phyloP scores from a whole-genome alignment of 1,140 invertebrate genomes.

The Scaptomyza montana region DNA sequence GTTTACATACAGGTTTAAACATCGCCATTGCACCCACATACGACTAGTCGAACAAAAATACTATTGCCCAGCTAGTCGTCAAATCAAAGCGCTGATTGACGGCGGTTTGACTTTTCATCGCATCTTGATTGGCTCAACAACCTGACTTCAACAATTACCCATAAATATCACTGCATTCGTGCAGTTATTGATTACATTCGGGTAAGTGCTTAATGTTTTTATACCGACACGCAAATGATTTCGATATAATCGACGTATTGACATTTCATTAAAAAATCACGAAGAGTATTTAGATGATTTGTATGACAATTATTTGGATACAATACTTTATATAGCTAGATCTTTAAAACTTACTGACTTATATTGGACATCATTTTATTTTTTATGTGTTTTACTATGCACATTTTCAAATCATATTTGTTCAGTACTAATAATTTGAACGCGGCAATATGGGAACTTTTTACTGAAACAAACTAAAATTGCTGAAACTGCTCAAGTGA shows the following conservation, averaged over 20 bases:
- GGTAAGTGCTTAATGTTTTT: slow-evolving; percentile 11
- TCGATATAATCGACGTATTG: background rate
- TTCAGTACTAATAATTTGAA: too few species aligned
- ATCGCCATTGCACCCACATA: slow-evolving; percentile 23
- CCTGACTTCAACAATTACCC: slow-evolving; percentile 14
- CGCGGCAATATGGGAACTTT: too few species aligned
- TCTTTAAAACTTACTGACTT: too few species aligned
- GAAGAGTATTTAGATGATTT: background rate
- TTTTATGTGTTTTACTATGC: background rate
- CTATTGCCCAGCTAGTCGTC: slow-evolving; percentile 4
- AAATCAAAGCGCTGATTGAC: slow-evolving; percentile 27
- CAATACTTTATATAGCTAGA: too few species aligned
- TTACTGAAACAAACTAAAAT: too few species aligned
- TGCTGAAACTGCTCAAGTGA: too few species aligned
- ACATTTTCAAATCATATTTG: background rate
- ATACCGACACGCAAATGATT: background rate
- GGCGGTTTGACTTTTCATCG: slow-evolving; percentile 17
- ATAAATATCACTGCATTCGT: slow-evolving; percentile 1
- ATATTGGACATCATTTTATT: background rate
- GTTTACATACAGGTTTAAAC: slow-evolving; percentile 48
- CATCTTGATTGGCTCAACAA: slow-evolving; percentile 21
- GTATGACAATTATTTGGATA: background rate
- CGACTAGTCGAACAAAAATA: background rate
- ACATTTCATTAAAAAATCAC: slow-evolving; percentile 1
- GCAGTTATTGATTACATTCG: slow-evolving; percentile 25